phyloP scores from a whole-genome alignment of 2,888 invertebrate genomes.

The Hirtodrosophila cameraria region DNA sequence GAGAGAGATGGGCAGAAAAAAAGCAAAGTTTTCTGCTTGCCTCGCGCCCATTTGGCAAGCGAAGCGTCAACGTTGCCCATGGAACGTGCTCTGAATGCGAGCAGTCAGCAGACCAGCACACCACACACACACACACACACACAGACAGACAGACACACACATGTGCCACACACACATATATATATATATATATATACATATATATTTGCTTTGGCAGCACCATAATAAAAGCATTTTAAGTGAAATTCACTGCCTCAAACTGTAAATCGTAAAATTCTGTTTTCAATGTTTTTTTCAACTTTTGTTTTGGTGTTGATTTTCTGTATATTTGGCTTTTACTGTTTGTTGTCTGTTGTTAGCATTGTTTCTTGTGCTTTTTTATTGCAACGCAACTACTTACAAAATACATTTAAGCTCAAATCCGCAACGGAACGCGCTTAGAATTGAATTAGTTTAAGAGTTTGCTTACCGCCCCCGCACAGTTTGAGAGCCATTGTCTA shows the following conservation, averaged over 20 bases:
- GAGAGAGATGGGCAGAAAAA: conserved; percentile 29
- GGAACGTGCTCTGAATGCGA: conserved; percentile 73
- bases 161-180: conserved; percentile 1
- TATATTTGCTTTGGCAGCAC: conserved; percentile 48
- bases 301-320: conserved; percentile 31
- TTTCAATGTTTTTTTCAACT: conserved; percentile 61
- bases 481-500: conserved; percentile 50
- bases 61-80: conserved; percentile 72
- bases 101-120: conserved; percentile 53
- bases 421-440: conserved; percentile 56
- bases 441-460: conserved; percentile 64
- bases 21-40: conserved; percentile 53
- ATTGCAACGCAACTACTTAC: conserved; percentile 50
- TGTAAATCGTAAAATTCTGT: conserved; percentile 75
- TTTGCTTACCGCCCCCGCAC: neutral
- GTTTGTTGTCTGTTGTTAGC: conserved; percentile 14
- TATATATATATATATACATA: conserved; percentile 20
- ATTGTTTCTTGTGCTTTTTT: conserved; percentile 46
- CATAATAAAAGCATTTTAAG: conserved; percentile 77
- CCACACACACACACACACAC: conserved; percentile 22
- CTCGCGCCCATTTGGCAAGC: conserved; percentile 65
- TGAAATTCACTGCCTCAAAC: conserved; percentile 72
- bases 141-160: conserved; percentile 6
- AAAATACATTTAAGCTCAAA: conserved; percentile 46
- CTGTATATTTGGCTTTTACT: conserved; percentile 27